Evolutionary conservation across 1,140 invertebrate species (phyloP), one percentile per base, ranked within the genome.

Genomic region (Pteromalus puparum): DNA sequence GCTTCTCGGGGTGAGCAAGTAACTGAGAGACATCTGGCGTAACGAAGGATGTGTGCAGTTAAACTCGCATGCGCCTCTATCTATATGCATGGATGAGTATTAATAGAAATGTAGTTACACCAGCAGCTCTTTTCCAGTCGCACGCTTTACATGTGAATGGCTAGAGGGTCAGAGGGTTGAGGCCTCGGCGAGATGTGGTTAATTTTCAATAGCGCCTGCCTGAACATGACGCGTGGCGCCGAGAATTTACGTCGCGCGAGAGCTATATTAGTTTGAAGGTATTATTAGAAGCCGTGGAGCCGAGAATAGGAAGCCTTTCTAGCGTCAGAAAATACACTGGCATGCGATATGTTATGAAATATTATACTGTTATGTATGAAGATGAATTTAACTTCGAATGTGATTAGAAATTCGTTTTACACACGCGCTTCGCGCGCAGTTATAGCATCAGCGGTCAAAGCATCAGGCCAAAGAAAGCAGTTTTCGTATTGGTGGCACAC

Each of bases 151-250:
- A 38, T 38, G 72, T 18, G 72, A 74, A 21, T 42, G 4, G 13
- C 72, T 74, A 18, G 26, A 34, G 65, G 79, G 83, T 85, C n/a
- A 42, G 81, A 53, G 13, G 13, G 24, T n/a, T 67, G 85, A 78
- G 46, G 75, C 46, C 75, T 81, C 83, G 77, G 73, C 76, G 72
- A 85, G 77, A 73, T 86, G 38, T 26, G 42, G 38, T 48, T 86
- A 85, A 85, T 86, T 83, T 86, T 85, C 82, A 86, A 68, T 26
- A 77, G 85, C 77, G 30, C 30, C 4, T 42, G 38, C 73, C 82
- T 38, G 79, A 86, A 84, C 26, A n/a, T 61, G 53, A 61, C 53
- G 21, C 18, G 6, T n/a, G 53, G 18, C 21, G 53, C 53, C 7
- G 53, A n/a, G 21, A 61, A 61, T 61, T 61, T 61, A 61, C 53